Conservation (phyloP, 2,888 invertebrate genomes). For the Lochmaea capreae region DNA sequence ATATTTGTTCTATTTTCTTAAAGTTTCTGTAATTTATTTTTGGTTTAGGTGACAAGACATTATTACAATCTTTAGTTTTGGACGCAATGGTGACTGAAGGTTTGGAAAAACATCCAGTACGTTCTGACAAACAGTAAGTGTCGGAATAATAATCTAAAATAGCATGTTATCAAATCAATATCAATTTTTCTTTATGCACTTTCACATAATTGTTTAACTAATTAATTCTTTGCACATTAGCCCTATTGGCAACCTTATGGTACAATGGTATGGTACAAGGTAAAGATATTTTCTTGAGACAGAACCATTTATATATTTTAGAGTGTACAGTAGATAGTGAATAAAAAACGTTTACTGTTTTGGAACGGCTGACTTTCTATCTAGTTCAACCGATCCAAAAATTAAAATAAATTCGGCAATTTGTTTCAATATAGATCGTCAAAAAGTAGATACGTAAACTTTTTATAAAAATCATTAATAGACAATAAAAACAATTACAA, state of each 20-base stretch:
- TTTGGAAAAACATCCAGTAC: conserved; percentile 74
- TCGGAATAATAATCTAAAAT: conserved; percentile 36
- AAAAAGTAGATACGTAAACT: conserved; percentile 3
- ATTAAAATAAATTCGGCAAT: not conserved
- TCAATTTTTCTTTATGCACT: conserved; percentile 44
- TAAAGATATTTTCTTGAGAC: conserved; percentile 71
- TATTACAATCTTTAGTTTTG: conserved; percentile 89
- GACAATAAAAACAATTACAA: not conserved
- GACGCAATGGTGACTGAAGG: conserved; percentile 92
- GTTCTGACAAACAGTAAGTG: conserved; percentile 83
- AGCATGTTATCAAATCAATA: conserved; percentile 39
- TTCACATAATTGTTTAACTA: conserved; percentile 56
- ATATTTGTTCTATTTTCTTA: not conserved
- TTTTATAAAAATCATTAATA: not conserved
- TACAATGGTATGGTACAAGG: conserved; percentile 84
- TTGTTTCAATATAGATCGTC: not conserved
- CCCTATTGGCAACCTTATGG: conserved; percentile 96
- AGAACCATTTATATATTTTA: conserved; percentile 46
- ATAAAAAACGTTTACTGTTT: not conserved
- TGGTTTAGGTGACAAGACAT: conserved; percentile 86
- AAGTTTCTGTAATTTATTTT: conserved; percentile 19
- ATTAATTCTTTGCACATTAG: conserved; percentile 79
- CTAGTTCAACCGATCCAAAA: not conserved
- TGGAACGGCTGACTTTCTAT: not conserved
- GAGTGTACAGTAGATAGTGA: conserved; percentile 26